Percentiles rank a stretch among this genome's conserved stretches.
Evolutionary conservation across 2,888 invertebrate genomes (phyloP).

Genomic region (Erpobdella octoculata): DNA sequence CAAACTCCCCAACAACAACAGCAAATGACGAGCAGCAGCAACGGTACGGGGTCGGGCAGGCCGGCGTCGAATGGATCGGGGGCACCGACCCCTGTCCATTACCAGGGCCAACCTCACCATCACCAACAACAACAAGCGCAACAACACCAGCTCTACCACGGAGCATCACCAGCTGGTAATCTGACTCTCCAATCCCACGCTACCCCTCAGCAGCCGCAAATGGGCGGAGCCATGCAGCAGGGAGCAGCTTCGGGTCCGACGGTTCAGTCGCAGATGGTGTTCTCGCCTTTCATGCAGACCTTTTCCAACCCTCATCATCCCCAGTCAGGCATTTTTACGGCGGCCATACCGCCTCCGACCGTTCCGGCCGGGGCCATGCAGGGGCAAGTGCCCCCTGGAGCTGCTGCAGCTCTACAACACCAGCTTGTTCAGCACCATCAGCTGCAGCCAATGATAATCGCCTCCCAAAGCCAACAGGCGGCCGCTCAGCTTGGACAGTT

Average conservation of each 20-base stretch:
- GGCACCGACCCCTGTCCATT: slow-evolving; percentile 26
- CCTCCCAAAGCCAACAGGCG: slow-evolving; percentile 10
- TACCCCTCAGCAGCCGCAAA: background rate
- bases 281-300: slow-evolving; percentile 10
- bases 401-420: background rate
- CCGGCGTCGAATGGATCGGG: slow-evolving; percentile 9
- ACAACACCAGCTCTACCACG: slow-evolving; percentile 16
- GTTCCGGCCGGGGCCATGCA: background rate
- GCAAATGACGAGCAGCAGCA: background rate
- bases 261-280: slow-evolving; percentile 5
- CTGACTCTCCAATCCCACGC: background rate
- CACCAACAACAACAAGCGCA: slow-evolving; percentile 6
- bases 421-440: slow-evolving; percentile 9
- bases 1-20: slow-evolving; percentile 9
- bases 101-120: background rate
- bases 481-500: slow-evolving; percentile 16
- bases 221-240: background rate
- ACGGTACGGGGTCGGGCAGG: background rate
- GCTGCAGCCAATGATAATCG: slow-evolving; percentile 6
- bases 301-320: slow-evolving; percentile 6
- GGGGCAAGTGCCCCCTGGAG: slow-evolving; percentile 8
- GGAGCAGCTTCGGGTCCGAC: background rate
- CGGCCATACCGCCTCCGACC: slow-evolving; percentile 3
- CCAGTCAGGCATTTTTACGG: background rate
- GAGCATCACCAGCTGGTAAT: background rate